Evolutionary conservation across 2,888 invertebrate species (phyloP).

Genomic region (Cybosia mesomella): DNA sequence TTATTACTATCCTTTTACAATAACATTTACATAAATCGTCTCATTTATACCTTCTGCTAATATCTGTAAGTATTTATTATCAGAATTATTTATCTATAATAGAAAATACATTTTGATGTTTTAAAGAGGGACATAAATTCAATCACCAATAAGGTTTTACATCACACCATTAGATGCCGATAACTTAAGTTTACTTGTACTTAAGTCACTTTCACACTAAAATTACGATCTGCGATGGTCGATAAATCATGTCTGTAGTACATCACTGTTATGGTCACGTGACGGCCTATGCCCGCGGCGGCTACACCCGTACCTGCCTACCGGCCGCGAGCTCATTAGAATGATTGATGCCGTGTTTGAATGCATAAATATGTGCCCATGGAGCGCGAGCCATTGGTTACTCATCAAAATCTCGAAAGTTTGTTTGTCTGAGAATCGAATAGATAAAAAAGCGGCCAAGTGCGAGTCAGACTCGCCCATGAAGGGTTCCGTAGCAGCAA

Average conservation of each 20-base stretch:
- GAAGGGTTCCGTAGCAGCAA: too few relatives aligned
- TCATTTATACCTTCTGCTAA: neutral
- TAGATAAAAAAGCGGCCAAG: too few relatives aligned
- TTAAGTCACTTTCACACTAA: slow-evolving; percentile 20
- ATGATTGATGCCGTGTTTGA: slow-evolving; percentile 84
- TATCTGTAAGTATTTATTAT: neutral
- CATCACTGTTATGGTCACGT: slow-evolving; percentile 69
- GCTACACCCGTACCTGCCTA: slow-evolving; percentile 62
- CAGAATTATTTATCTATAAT: neutral
- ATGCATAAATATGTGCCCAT: slow-evolving; percentile 78
- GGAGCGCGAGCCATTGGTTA: slow-evolving; percentile 32
- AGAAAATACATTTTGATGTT: neutral
- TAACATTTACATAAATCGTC: too few relatives aligned
- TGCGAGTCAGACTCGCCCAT: too few relatives aligned
- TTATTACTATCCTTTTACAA: too few relatives aligned
- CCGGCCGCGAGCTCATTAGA: slow-evolving; percentile 78
- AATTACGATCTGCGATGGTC: slow-evolving; percentile 31
- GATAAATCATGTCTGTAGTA: slow-evolving; percentile 53
- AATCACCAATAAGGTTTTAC: neutral
- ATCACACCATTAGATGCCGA: slow-evolving; percentile 10
- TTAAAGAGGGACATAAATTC: neutral
- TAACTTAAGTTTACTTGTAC: slow-evolving; percentile 11
- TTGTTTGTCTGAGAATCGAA: too few relatives aligned
- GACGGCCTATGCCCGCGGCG: slow-evolving; percentile 62
- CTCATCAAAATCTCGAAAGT: slow-evolving; percentile 8